These are phyloP conservation scores for Engystomops pustulosus DNA, from an alignment of 2,113 vertebrate species.

Conservation along the genomic window DNA sequence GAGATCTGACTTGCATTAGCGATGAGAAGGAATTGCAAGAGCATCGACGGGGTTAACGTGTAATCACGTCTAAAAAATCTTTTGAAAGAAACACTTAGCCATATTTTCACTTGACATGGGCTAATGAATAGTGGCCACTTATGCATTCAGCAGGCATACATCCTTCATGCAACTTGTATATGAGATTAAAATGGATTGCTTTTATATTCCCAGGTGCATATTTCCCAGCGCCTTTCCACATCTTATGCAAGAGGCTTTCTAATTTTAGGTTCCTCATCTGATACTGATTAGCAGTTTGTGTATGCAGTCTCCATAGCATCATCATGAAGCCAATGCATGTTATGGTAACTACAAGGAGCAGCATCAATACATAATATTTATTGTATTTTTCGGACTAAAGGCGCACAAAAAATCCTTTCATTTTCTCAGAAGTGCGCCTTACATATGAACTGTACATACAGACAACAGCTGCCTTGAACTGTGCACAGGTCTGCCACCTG, in stretches of 20 bases:
- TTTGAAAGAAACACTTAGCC: conserved; percentile 22
- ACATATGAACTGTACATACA: no score
- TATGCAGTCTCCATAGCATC: conserved; percentile 19
- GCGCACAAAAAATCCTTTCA: no score
- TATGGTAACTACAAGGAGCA: background rate
- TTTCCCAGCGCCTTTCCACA: conserved; percentile 18
- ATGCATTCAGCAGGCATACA: conserved; percentile 39
- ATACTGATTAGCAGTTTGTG: conserved; percentile 49
- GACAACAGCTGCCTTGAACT: no score
- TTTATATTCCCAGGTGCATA: conserved; percentile 49
- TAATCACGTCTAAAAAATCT: conserved; percentile 40
- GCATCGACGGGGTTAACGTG: conserved; percentile 7
- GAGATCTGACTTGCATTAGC: conserved; percentile 11
- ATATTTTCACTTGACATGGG: conserved; percentile 27
- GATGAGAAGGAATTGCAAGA: background rate
- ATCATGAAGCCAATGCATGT: background rate
- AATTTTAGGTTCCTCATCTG: conserved; percentile 48
- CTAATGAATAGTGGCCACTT: conserved; percentile 46
- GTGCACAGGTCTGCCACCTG: no score
- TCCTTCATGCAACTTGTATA: conserved; percentile 41
- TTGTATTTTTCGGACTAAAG: no score
- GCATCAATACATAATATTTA: background rate
- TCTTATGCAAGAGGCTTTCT: conserved; percentile 27
- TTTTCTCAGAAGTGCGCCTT: no score
- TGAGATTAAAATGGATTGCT: conserved; percentile 52